Evolutionary conservation across 2,797 vertebrate genomes (phyloP), one percentile per base, ranked within the genome.

Genomic region (Hoplostethus mediterraneus): DNA sequence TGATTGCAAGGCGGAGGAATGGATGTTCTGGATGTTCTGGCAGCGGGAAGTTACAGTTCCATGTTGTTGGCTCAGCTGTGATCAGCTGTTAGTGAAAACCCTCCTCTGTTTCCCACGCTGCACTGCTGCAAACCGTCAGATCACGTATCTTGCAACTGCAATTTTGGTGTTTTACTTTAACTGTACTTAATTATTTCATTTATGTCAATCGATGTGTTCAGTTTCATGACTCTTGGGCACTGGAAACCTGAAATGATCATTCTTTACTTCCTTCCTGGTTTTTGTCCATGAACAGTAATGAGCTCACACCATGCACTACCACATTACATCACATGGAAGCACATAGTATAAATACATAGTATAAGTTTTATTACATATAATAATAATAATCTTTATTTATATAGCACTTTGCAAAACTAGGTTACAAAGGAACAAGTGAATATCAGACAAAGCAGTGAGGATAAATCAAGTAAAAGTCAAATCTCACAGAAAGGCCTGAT

Each of bases 31-130:
- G 21, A 21, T 21, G 21, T 21, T 21, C 21, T 21, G 21, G 21
- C 1, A 1, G 21, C 1, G 28, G 6, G 47, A 3, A 59, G 75
- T 42, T 68, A 56, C 30, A 80, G 75, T 58, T 73, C 77, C 67
- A 82, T 69, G 78, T 49, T 40, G 78, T 88, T 81, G 79, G 79
- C 70, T 74, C 74, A 52, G 76, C 70, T 21, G 57, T 81, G 73
- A 70, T 86, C 79, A 77, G 75, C 71, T 74, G 75, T 77, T 83
- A 78, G 76, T 64, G 81, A 74, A 82, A 83, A 73, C 71, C 59
- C 56, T 48, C 62, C 3, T 8, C 49, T 7, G 2, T 71, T 78
- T 77, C 75, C 63, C 52, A 70, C 48, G 42, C 16, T 33, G 49
- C 63, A 10, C 16, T 5, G 70, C 79, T 72, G 71, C 53, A 10